Evolutionary conservation across 2,797 vertebrate species (phyloP).

Genomic region (Acanthopagrus latus): DNA sequence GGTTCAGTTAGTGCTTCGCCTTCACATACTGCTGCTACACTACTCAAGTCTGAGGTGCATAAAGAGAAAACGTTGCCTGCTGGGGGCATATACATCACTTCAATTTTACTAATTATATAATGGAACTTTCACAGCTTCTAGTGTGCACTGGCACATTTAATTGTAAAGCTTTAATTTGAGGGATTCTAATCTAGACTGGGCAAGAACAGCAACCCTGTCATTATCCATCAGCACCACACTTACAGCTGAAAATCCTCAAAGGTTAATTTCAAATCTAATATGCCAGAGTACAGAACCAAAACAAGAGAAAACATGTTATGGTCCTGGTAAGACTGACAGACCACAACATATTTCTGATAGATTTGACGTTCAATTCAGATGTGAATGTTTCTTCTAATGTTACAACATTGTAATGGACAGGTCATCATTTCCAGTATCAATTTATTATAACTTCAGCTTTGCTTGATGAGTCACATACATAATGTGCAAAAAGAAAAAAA

Average conservation of each 20-base stretch:
- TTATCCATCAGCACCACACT: not conserved
- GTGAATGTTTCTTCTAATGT: not conserved
- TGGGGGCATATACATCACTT: not conserved
- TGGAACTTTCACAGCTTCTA: not conserved
- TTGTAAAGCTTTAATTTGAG: conserved; percentile 9
- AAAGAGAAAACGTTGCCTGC: not conserved
- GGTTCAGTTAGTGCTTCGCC: not conserved
- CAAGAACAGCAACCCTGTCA: not conserved
- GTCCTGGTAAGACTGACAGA: not conserved
- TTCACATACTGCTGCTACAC: not conserved
- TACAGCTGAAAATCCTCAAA: conserved; percentile 4
- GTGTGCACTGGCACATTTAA: not conserved
- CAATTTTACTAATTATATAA: not conserved
- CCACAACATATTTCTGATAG: not conserved
- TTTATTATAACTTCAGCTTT: not conserved
- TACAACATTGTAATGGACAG: not conserved
- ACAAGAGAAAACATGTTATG: not conserved
- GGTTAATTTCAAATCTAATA: not conserved
- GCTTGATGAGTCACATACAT: not conserved
- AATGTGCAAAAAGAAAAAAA: not conserved
- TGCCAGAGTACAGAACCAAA: not conserved
- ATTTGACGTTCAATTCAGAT: not conserved
- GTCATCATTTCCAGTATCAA: not conserved
- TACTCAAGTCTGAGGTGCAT: not conserved
- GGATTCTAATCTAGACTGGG: conserved; percentile 7